phyloP scores from a whole-genome alignment of 1,140 invertebrate genomes.

The Diabrotica virgifera region DNA sequence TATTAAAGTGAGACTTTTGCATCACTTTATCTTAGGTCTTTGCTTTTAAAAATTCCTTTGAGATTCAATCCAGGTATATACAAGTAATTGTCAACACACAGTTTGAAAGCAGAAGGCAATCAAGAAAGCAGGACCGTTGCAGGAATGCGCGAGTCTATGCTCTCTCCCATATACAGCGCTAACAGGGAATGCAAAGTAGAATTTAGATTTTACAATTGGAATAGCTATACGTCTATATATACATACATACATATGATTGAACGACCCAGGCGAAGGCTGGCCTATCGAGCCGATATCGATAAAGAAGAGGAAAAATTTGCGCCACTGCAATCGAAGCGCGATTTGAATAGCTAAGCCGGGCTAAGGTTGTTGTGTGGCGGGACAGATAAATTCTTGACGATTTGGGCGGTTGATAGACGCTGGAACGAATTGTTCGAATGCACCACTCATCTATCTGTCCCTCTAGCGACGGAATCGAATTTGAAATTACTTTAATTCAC shows the following conservation, averaged over 20 bases:
- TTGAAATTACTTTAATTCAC: slow-evolving; percentile 50
- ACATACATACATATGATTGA: slow-evolving; percentile 28
- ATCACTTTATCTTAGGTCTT: too few relatives aligned
- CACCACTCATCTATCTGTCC: slow-evolving; percentile 49
- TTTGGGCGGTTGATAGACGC: slow-evolving; percentile 37
- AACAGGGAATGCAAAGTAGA: slow-evolving; percentile 45
- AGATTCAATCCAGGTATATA: background rate
- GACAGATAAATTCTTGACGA: slow-evolving; percentile 40
- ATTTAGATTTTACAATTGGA: slow-evolving; percentile 47
- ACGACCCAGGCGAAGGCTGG: slow-evolving; percentile 35
- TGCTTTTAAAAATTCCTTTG: too few relatives aligned
- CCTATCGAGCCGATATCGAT: slow-evolving; percentile 24
- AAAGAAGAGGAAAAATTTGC: slow-evolving; percentile 36
- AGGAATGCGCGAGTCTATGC: slow-evolving; percentile 1
- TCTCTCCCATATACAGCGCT: slow-evolving; percentile 12
- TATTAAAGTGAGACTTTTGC: too few relatives aligned
- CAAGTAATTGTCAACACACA: background rate
- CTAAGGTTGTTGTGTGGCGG: slow-evolving; percentile 44
- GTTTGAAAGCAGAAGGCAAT: background rate
- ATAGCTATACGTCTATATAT: slow-evolving; percentile 46
- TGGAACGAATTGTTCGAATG: slow-evolving; percentile 42
- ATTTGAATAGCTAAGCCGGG: slow-evolving; percentile 48
- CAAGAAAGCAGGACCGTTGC: background rate
- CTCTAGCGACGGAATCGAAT: slow-evolving; percentile 48
- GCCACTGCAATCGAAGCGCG: slow-evolving; percentile 47